Evolutionary conservation across 1,140 invertebrate species (phyloP).

Genomic region (Drosophila athabasca): DNA sequence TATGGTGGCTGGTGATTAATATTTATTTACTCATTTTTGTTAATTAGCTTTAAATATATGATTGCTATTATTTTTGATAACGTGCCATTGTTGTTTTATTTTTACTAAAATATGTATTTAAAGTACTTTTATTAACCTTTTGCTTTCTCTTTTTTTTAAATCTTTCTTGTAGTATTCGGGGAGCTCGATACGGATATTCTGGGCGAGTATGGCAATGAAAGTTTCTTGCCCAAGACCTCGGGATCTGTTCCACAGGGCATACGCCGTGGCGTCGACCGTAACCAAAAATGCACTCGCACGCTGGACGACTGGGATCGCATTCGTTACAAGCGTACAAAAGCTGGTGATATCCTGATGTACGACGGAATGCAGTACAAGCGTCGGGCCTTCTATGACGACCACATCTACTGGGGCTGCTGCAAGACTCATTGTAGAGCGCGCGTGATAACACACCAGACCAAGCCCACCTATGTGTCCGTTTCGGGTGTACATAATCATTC

Average conservation of each 20-base stretch:
- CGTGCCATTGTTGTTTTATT: background rate
- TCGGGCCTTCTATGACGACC: conserved; percentile 28
- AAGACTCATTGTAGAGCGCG: conserved; percentile 40
- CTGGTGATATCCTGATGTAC: conserved; percentile 48
- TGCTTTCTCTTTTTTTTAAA: background rate
- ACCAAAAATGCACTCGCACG: conserved; percentile 37
- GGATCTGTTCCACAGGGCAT: conserved; percentile 16
- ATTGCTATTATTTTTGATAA: background rate
- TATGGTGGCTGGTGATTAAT: background rate
- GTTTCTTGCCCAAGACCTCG: conserved; percentile 47
- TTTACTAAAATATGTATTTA: background rate
- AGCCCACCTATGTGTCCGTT: conserved; percentile 67
- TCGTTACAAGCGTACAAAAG: conserved; percentile 41
- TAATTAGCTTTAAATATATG: background rate
- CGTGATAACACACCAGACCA: conserved; percentile 58
- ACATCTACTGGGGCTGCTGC: conserved; percentile 52
- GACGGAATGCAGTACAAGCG: conserved; percentile 43
- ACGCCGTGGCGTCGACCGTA: conserved; percentile 20
- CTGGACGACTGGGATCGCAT: conserved; percentile 70
- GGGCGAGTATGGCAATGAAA: conserved; percentile 64
- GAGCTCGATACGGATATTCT: conserved; percentile 41
- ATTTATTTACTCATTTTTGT: background rate
- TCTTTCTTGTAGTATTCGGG: conserved; percentile 34
- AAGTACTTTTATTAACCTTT: background rate
- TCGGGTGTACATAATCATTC: conserved; percentile 64